Conservation (phyloP, 2,797 vertebrate species). For the Microctenopoma steveboyesi region DNA sequence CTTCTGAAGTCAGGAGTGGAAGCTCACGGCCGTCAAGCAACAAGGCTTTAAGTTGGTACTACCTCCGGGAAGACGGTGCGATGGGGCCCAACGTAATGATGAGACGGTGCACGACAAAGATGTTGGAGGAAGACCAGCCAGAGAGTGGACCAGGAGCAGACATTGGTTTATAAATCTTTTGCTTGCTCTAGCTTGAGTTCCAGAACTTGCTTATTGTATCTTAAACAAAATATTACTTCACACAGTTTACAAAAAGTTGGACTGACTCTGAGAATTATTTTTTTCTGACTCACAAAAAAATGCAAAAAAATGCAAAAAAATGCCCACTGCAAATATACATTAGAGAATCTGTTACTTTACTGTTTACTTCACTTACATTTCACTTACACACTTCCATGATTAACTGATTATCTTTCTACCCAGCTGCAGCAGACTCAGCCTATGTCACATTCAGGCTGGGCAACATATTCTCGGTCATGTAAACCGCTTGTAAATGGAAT, state of each 20-base stretch:
- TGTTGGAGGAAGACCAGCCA: not conserved
- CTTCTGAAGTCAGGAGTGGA: too few species aligned
- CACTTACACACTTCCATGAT: not conserved
- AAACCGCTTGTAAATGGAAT: slow-evolving; percentile 20
- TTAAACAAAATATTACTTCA: not conserved
- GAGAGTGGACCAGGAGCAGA: not conserved
- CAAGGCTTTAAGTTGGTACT: not conserved
- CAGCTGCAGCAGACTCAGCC: slow-evolving; percentile 5
- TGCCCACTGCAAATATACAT: not conserved
- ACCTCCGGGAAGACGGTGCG: not conserved
- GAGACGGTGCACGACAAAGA: too few species aligned
- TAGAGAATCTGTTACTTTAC: not conserved
- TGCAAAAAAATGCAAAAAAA: not conserved
- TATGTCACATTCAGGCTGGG: slow-evolving; percentile 11
- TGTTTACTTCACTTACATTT: too few species aligned
- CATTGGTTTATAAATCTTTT: not conserved
- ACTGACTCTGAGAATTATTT: too few species aligned
- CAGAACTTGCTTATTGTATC: not conserved
- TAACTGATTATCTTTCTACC: not conserved
- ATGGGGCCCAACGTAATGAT: not conserved
- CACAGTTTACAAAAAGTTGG: not conserved
- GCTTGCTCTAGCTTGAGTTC: not conserved
- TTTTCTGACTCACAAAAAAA: not conserved
- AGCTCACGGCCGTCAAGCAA: too few species aligned
- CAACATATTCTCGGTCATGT: slow-evolving; percentile 10